A percentile compares a stretch with the other conserved stretches of the same genome.
These are phyloP conservation scores for Apodemus sylvaticus DNA, from an alignment of 2,113 vertebrate species.

Conservation along the genomic window DNA sequence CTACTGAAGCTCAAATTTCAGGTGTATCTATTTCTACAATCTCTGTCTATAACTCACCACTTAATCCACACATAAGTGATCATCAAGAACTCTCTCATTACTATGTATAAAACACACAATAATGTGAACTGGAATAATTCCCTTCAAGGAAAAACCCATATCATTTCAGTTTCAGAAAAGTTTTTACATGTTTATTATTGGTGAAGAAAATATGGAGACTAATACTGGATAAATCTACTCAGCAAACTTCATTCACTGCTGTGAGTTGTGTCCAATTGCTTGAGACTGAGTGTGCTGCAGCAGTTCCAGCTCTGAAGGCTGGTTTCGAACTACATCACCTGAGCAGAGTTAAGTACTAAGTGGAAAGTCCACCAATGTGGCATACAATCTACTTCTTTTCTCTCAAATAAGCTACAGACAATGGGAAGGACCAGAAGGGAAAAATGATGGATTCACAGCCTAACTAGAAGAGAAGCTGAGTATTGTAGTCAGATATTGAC, in stretches of 20 bases:
- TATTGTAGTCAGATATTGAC: neutral
- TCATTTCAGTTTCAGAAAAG: neutral
- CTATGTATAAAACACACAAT: neutral
- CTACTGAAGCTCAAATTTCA: neutral
- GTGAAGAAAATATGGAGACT: neutral
- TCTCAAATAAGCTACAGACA: neutral
- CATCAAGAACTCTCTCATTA: constrained; percentile 10
- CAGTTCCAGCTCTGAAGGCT: neutral
- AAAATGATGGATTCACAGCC: neutral
- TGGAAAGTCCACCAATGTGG: neutral
- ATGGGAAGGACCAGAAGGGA: neutral
- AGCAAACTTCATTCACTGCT: neutral
- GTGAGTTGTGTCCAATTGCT: neutral
- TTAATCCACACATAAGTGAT: neutral
- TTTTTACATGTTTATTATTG: neutral
- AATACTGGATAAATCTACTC: neutral
- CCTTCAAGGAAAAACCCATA: neutral
- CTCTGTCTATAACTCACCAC: neutral
- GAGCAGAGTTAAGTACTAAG: neutral
- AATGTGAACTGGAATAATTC: neutral
- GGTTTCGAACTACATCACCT: neutral
- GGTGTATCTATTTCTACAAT: neutral
- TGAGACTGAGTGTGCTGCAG: neutral
- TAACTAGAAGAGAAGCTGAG: neutral
- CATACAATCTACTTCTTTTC: neutral